Conservation (phyloP, 2,797 vertebrate genomes). For the Menidia menidia region DNA sequence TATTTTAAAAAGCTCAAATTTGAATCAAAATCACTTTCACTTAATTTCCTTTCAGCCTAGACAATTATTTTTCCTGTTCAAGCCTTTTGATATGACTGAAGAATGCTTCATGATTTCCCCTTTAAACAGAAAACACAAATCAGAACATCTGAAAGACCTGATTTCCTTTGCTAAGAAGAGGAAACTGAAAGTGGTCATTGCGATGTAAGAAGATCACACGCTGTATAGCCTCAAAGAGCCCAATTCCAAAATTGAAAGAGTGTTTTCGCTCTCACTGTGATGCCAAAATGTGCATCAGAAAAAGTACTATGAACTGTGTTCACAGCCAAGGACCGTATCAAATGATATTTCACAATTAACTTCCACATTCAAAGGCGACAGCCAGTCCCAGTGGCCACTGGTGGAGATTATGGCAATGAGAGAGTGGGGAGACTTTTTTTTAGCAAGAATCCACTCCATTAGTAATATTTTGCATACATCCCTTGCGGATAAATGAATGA, state of each 20-base stretch:
- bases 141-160: slow-evolving; percentile 47
- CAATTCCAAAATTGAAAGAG: slow-evolving; percentile 36
- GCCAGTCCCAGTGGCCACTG: slow-evolving; percentile 38
- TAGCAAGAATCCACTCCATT: slow-evolving; percentile 28
- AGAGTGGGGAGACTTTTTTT: slow-evolving; percentile 21
- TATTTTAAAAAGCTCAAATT: slow-evolving; percentile 9
- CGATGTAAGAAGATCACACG: slow-evolving; percentile 54
- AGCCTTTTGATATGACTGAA: slow-evolving; percentile 30
- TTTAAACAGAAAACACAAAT: slow-evolving; percentile 21
- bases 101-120: slow-evolving; percentile 38
- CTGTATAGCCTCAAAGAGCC: slow-evolving; percentile 44
- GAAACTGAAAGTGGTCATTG: slow-evolving; percentile 62
- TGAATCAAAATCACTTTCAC: slow-evolving; percentile 33
- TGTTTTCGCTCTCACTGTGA: slow-evolving; percentile 28
- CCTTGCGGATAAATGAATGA: slow-evolving; percentile 21
- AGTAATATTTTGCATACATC: slow-evolving; percentile 5
- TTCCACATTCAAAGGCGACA: slow-evolving; percentile 39
- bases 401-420: slow-evolving; percentile 56
- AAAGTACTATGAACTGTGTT: slow-evolving; percentile 35
- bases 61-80: slow-evolving; percentile 13
- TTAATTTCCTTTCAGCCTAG: slow-evolving; percentile 15
- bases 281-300: slow-evolving; percentile 41
- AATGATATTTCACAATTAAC: slow-evolving; percentile 59
- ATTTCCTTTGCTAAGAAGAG: slow-evolving; percentile 63
- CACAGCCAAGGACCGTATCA: slow-evolving; percentile 51